phyloP scores from a whole-genome alignment of 2,113 vertebrate species.

The Odobenus rosmarus region DNA sequence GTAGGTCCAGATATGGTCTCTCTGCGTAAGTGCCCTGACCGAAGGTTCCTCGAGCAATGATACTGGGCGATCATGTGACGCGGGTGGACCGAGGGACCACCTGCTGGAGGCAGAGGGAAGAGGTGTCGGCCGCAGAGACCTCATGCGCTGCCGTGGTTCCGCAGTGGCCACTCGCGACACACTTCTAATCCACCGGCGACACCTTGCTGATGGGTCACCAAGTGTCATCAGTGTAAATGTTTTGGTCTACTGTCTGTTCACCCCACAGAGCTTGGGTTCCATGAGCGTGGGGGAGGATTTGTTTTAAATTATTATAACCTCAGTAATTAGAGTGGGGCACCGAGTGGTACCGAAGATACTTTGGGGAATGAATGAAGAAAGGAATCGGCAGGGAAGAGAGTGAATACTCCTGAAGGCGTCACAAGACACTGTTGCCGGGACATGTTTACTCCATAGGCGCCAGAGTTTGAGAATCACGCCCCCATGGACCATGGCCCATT shows the following conservation, averaged over 20 bases:
- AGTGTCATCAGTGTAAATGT: neutral
- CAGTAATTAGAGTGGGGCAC: neutral
- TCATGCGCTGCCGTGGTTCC: neutral
- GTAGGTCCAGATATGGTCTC: neutral
- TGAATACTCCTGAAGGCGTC: accelerated
- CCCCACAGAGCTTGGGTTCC: neutral
- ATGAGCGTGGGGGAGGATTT: neutral
- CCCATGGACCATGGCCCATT: accelerated
- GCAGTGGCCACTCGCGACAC: neutral
- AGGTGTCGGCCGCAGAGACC: too few relatives aligned
- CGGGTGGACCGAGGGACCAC: neutral
- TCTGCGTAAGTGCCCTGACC: neutral
- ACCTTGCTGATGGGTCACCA: neutral
- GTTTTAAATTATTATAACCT: neutral
- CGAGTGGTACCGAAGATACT: too few relatives aligned
- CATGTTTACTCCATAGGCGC: accelerated
- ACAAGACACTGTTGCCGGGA: neutral
- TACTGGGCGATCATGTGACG: accelerated
- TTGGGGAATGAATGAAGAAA: neutral
- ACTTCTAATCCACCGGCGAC: accelerated
- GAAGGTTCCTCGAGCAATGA: neutral
- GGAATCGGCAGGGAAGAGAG: neutral
- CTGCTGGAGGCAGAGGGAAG: neutral
- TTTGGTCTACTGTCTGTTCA: neutral
- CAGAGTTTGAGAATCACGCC: neutral